Percentiles rank a stretch among this genome's conserved stretches.
Evolutionary conservation across 2,888 invertebrate species (phyloP).

Genomic region (Punctoribates punctum): DNA sequence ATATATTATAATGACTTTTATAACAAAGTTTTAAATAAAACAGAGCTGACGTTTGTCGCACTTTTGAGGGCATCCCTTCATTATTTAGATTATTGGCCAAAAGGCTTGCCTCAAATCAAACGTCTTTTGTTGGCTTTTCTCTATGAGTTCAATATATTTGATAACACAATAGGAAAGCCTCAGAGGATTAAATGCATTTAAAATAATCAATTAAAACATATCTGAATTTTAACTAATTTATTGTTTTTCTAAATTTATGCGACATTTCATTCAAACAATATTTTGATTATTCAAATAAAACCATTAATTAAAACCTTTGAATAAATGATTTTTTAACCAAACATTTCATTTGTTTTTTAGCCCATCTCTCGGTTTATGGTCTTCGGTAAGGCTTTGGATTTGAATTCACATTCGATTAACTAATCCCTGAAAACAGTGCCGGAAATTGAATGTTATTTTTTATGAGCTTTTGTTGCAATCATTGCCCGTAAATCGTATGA

Average conservation of each 20-base stretch:
- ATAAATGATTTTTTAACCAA: neutral
- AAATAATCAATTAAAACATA: conserved; percentile 11
- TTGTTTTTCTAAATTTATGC: neutral
- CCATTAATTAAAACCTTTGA: neutral
- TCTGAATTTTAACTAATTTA: neutral
- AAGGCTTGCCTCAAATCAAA: conserved; percentile 2
- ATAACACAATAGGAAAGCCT: neutral
- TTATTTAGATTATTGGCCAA: conserved; percentile 22
- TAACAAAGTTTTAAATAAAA: conserved; percentile 16
- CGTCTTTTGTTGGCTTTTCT: neutral
- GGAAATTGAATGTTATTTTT: neutral
- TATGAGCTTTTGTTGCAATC: neutral
- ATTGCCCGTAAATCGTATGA: no score
- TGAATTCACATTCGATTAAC: neutral
- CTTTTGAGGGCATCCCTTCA: conserved; percentile 20
- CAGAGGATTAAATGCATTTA: neutral
- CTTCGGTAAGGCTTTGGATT: neutral
- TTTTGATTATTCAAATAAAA: conserved; percentile 1
- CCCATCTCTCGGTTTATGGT: neutral
- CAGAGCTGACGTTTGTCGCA: neutral
- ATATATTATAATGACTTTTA: conserved; percentile 1
- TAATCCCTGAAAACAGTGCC: neutral
- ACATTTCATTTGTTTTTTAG: neutral
- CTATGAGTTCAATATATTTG: neutral
- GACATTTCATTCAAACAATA: neutral